Conservation (phyloP, 2,888 invertebrate species). For the Smittia aterrima region DNA sequence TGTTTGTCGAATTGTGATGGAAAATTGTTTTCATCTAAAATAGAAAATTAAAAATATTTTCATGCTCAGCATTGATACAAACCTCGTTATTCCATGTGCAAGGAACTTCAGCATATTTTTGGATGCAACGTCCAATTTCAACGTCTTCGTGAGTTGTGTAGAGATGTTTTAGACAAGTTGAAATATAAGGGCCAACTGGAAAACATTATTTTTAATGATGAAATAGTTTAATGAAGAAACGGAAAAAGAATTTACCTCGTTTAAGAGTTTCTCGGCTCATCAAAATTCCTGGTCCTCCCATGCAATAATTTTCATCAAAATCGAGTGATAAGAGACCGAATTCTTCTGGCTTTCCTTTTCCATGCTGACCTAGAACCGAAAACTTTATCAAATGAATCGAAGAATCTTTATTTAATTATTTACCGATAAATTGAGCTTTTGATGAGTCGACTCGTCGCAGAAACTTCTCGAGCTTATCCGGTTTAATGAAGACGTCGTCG, state of each 20-base stretch:
- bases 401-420: slow-evolving; percentile 43
- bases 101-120: slow-evolving; percentile 88
- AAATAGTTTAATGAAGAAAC: no score
- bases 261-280: slow-evolving; percentile 82
- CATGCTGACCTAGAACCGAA: slow-evolving; percentile 60
- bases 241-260: slow-evolving; percentile 53
- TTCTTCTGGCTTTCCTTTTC: slow-evolving; percentile 80
- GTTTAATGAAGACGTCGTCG: slow-evolving; percentile 94
- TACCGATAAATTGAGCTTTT: slow-evolving; percentile 79
- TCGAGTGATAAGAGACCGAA: slow-evolving; percentile 84
- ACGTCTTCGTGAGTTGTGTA: slow-evolving; percentile 98
- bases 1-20: no score
- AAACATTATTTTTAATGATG: not conserved
- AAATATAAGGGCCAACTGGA: slow-evolving; percentile 82
- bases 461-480: slow-evolving; percentile 79
- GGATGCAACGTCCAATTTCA: slow-evolving; percentile 93
- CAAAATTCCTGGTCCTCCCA: slow-evolving; percentile 97
- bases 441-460: slow-evolving; percentile 84
- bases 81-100: slow-evolving; percentile 99
- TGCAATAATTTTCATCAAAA: slow-evolving; percentile 96
- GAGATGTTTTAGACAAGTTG: slow-evolving; percentile 85
- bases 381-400: no score
- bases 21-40: no score
- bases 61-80: slow-evolving; percentile 80
- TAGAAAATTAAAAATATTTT: no score